Evolutionary conservation across 1,140 invertebrate species (phyloP).

Genomic region (Cyclina sinensis): DNA sequence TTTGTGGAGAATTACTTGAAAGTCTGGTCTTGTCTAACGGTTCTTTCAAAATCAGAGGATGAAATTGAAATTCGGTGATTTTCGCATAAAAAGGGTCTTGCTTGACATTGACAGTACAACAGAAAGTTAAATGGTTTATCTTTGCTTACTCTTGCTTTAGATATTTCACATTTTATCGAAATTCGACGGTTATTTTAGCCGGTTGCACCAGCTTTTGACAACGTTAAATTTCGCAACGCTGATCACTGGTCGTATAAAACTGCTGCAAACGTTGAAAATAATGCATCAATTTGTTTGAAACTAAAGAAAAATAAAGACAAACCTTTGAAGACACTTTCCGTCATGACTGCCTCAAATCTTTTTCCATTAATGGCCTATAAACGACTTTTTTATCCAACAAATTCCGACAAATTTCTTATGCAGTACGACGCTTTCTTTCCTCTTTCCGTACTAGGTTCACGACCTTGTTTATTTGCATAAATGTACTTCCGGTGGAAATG

Average conservation of each 20-base stretch:
- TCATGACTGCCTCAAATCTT: conserved; percentile 66
- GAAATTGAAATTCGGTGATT: too few relatives aligned
- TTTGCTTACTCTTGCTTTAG: too few relatives aligned
- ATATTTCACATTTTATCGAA: too few relatives aligned
- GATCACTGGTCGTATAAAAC: conserved; percentile 54
- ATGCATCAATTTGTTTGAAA: background rate
- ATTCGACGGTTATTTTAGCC: background rate
- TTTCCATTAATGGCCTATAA: conserved; percentile 11
- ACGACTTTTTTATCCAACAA: conserved; percentile 16
- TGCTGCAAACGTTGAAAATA: conserved; percentile 68
- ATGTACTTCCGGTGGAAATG: conserved; percentile 32
- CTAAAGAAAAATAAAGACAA: conserved; percentile 43
- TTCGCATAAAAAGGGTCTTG: too few relatives aligned
- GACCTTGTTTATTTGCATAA: conserved; percentile 74
- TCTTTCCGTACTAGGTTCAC: conserved; percentile 68
- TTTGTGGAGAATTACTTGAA: background rate
- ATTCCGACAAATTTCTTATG: conserved; percentile 59
- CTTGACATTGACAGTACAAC: too few relatives aligned
- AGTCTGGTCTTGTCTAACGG: background rate
- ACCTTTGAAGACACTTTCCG: conserved; percentile 78
- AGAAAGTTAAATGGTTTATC: too few relatives aligned
- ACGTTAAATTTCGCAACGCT: background rate
- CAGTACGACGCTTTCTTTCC: conserved; percentile 71
- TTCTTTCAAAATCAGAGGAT: too few relatives aligned
- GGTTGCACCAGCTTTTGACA: conserved; percentile 39